These are phyloP conservation scores for Eilema sororculum DNA, from an alignment of 2,888 invertebrate species.

Conservation along the genomic window DNA sequence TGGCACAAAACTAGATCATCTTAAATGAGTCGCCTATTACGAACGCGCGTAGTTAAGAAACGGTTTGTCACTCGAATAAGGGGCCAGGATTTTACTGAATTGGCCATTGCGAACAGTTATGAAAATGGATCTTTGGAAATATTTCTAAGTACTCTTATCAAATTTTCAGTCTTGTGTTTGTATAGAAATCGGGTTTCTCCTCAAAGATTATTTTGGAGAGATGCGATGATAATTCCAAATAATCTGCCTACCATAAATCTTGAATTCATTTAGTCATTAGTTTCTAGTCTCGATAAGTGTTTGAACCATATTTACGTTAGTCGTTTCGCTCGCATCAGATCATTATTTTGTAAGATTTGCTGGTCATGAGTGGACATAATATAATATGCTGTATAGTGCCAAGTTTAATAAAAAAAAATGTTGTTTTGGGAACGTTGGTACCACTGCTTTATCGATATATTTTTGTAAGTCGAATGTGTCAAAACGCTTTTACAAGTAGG, in stretches of 20 bases:
- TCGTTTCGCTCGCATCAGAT: slow-evolving; percentile 26
- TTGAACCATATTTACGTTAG: slow-evolving; percentile 39
- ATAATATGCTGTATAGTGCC: slow-evolving; percentile 31
- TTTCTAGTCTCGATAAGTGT: slow-evolving; percentile 50
- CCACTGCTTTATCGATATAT: slow-evolving; percentile 38
- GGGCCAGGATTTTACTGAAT: background rate
- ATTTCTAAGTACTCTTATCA: background rate
- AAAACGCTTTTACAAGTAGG: slow-evolving; percentile 32
- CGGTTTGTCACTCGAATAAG: too few species aligned
- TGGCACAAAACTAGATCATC: too few species aligned
- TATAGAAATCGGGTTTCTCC: background rate
- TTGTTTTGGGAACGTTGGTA: slow-evolving; percentile 39
- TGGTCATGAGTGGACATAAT: slow-evolving; percentile 25
- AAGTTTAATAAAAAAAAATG: slow-evolving; percentile 24
- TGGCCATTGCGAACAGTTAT: background rate
- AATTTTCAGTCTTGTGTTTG: background rate
- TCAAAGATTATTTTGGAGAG: slow-evolving; percentile 25
- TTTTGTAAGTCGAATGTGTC: slow-evolving; percentile 32
- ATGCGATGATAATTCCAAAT: slow-evolving; percentile 12
- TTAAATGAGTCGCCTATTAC: too few species aligned
- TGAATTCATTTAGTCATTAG: slow-evolving; percentile 50
- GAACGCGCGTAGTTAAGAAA: too few species aligned
- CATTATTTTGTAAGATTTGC: slow-evolving; percentile 30
- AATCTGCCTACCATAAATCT: slow-evolving; percentile 26
- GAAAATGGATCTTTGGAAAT: background rate